Conservation (phyloP, 1,140 invertebrate genomes). For the Sweltsa coloradensis region DNA sequence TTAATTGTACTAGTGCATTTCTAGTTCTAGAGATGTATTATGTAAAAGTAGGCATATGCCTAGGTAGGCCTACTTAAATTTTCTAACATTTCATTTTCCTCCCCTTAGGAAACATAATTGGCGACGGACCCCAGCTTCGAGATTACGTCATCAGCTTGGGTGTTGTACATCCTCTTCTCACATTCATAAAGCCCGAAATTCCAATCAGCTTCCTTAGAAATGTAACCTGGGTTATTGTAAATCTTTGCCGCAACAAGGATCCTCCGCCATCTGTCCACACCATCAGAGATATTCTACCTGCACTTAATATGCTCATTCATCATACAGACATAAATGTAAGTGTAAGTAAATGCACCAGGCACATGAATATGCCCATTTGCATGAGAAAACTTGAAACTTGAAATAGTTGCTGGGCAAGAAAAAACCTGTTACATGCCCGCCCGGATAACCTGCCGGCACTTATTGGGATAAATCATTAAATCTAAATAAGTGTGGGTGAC, state of each 20-base stretch:
- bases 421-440: too few relatives aligned
- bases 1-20: too few relatives aligned
- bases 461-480: too few relatives aligned
- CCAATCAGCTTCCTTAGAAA: slow-evolving; percentile 87
- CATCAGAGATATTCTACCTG: slow-evolving; percentile 87
- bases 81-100: too few relatives aligned
- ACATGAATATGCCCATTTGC: too few relatives aligned
- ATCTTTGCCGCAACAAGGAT: slow-evolving; percentile 93
- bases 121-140: slow-evolving; percentile 79
- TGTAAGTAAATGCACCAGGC: slow-evolving; percentile 18
- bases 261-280: slow-evolving; percentile 76
- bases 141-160: slow-evolving; percentile 88
- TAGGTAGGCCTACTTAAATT: not conserved
- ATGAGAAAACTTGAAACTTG: too few relatives aligned
- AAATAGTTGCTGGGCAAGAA: too few relatives aligned
- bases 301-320: slow-evolving; percentile 86
- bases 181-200: slow-evolving; percentile 87
- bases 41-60: not conserved
- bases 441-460: too few relatives aligned
- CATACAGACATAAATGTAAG: slow-evolving; percentile 91
- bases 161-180: slow-evolving; percentile 75
- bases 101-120: slow-evolving; percentile 79
- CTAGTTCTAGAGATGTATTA: too few relatives aligned
- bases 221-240: slow-evolving; percentile 97
- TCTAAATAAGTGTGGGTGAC: too few relatives aligned